A percentile compares a stretch with the other conserved stretches of the same genome.
phyloP scores from a whole-genome alignment of 2,113 vertebrate genomes.

The Cercopithecus mona region DNA sequence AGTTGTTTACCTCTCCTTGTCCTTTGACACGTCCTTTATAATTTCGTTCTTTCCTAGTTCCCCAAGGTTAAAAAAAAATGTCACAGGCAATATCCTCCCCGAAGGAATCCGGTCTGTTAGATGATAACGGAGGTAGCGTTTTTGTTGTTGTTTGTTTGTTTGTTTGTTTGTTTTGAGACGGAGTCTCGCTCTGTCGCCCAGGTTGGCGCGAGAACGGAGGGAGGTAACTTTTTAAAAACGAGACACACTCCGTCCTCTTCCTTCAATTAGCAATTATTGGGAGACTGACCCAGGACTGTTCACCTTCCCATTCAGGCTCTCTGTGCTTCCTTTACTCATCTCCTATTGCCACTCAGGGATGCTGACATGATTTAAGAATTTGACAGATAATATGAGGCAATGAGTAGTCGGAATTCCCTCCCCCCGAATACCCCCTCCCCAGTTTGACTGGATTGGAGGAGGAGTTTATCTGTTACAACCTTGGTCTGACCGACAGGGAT shows the following conservation, averaged over 20 bases:
- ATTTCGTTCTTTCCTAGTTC: background rate
- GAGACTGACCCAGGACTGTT: background rate
- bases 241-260: background rate
- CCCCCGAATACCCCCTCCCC: too few relatives aligned
- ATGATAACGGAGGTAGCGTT: background rate
- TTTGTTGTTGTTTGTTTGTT: background rate
- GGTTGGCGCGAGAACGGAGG: background rate
- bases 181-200: too few relatives aligned
- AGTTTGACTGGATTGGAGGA: conserved; percentile 49
- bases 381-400: background rate
- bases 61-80: background rate
- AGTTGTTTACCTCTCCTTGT: background rate
- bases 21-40: background rate
- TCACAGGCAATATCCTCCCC: background rate
- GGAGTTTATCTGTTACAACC: conserved; percentile 53
- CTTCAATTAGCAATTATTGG: conserved; percentile 24
- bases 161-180: too few relatives aligned
- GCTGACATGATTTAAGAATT: conserved; percentile 32
- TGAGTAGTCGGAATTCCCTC: background rate
- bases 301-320: background rate
- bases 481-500: background rate
- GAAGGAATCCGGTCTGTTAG: background rate
- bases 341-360: background rate
- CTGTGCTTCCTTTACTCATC: background rate
- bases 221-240: background rate